Evolutionary conservation across 2,797 vertebrate species (phyloP), one percentile per base, ranked within the genome.

Genomic region (Tapirus indicus): DNA sequence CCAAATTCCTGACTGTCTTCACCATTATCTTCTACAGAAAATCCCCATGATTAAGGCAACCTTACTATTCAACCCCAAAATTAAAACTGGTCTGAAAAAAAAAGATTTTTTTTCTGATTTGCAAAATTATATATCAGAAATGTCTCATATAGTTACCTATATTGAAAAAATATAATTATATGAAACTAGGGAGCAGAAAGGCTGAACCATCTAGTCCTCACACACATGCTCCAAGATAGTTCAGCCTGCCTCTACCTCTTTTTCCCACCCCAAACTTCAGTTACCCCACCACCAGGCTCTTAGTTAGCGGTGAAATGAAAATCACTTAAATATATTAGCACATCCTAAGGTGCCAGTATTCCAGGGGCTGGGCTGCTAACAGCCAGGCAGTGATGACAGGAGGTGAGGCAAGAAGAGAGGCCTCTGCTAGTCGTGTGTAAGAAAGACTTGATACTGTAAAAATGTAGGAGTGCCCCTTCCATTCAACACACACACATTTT

Each of bases 1-100:
- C n/a, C 92, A 80, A 90, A 84, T 38, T 87, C 60, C 11, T 88
- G 41, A 94, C 21, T 62, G 12, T 82, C 68, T 94, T 95, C 10
- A 64, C 21, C 49, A 29, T 60, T 44, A 29, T 79, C n/a, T 27
- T 75, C 27, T 71, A 64, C 27, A 6, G 66, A 35, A 72, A 66
- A 27, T 10, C 20, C 32, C 56, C 49, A 27, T 54, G 29, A 79
- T 79, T 27, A 75, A 49, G 32, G 13, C 20, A 54, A 92, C 13
- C 35, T 18, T 17, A 60, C 66, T 27, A 38, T 68, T 84, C 11
- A 44, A 54, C 58, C n/a, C 25, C 54, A 86, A 96, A 87, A 62
- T 60, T 56, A 88, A 82, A 86, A 86, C 8, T 79, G 58, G 27
- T 54, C 88, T 56, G 11, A 60, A 41, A 77, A 52, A 52, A 38